Evolutionary conservation across 2,797 vertebrate genomes (phyloP), one percentile per base, ranked within the genome.

Genomic region (Valencia hispanica): DNA sequence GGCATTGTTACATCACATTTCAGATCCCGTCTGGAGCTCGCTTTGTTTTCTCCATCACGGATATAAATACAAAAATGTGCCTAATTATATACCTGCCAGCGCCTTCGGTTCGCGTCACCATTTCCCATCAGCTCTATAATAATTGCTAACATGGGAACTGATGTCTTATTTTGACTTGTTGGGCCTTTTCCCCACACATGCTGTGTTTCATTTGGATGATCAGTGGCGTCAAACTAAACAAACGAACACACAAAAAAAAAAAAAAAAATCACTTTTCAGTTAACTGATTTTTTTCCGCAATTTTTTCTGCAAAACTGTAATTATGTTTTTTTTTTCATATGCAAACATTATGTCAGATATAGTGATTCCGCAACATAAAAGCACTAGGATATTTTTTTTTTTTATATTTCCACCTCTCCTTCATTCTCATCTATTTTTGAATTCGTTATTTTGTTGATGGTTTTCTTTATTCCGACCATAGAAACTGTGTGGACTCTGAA

Each of bases 41-140:
- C 84, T 89, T 93, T 90, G 81, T 51, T 75, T 51, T 92, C 85
- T 91, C 88, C 93, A 93, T 92, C 92, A 91, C 92, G 94, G 95
- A 95, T 95, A 93, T 93, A 94, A 96, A 96, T 93, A 96, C 96
- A 96, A 96, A 80, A 96, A 95, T 97, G 97, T 99, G 97, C 97
- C 97, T 98, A 96, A 95, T 96, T 96, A 73, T 68, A 39, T 34
- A 97, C 96, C 97, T 97, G 95, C 95, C 97, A 97, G 97, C 96
- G 97, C 97, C 97, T 98, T 93, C 97, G 96, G 96, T 96, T 96
- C 84, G 90, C 95, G 95, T 95, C 63, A 66, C 63, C 63, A 41
- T 66, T 93, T 81, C 81, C 83, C 87, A 95, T 96, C 96, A 96
- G 96, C 95, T 96, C 86, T 94, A 95, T 94, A 94, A 87, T 87